Evolutionary conservation across 2,888 invertebrate species (phyloP).

Genomic region (Scaptomyza cyrtandrae): DNA sequence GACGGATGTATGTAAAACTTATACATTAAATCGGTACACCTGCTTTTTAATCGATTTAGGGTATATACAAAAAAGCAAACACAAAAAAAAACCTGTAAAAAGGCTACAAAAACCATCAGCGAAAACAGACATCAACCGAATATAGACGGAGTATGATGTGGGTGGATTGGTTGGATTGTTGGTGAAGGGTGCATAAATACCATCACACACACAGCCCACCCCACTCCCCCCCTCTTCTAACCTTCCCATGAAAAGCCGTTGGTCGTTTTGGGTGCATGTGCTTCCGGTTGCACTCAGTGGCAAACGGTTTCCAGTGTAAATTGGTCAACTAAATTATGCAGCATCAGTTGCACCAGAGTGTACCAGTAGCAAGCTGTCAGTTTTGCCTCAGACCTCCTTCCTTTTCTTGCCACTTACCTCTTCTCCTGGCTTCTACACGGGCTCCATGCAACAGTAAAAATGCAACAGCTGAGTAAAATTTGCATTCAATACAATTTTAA

Average conservation of each 20-base stretch:
- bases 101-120: constrained; percentile 1
- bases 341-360: constrained; percentile 70
- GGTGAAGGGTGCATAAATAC: too few species aligned
- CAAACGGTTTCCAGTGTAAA: constrained; percentile 73
- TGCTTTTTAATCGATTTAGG: background rate
- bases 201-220: background rate
- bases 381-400: background rate
- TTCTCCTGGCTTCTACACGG: too few species aligned
- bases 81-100: background rate
- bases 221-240: background rate
- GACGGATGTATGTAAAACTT: background rate
- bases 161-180: background rate
- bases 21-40: background rate
- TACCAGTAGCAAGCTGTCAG: constrained; percentile 52
- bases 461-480: constrained; percentile 67
- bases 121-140: constrained; percentile 13
- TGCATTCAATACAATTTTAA: constrained; percentile 66
- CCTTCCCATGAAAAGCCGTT: background rate
- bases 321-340: constrained; percentile 82
- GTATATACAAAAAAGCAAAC: background rate
- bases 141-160: background rate
- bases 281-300: constrained; percentile 77
- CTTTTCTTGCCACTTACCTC: too few species aligned
- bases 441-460: constrained; percentile 11
- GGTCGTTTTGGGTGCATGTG: constrained; percentile 56